Evolutionary conservation across 1,140 invertebrate species (phyloP).

Genomic region (Agraylea sexmaculata): DNA sequence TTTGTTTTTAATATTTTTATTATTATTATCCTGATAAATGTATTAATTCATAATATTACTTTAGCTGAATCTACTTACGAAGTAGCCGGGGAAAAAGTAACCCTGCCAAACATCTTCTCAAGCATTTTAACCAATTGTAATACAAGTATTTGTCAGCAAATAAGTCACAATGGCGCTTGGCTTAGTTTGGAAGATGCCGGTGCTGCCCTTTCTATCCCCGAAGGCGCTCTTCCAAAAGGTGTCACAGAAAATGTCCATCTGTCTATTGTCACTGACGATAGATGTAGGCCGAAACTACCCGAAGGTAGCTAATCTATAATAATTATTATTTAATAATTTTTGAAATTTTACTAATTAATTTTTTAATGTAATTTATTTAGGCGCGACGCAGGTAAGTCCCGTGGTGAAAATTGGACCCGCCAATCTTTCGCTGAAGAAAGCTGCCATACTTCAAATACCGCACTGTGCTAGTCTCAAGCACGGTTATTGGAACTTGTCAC

Average conservation of each 20-base stretch:
- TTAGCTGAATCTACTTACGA: conserved; percentile 59
- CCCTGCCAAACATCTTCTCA: conserved; percentile 30
- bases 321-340: conserved; percentile 6
- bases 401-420: conserved; percentile 76
- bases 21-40: conserved; percentile 7
- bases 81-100: conserved; percentile 44
- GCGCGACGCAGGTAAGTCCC: conserved; percentile 74
- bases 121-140: neutral
- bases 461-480: conserved; percentile 67
- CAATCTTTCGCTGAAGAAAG: conserved; percentile 69
- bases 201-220: conserved; percentile 55
- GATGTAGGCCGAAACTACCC: conserved; percentile 50
- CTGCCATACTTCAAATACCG: conserved; percentile 79
- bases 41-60: conserved; percentile 17
- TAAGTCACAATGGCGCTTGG: conserved; percentile 44
- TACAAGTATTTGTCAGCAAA: conserved; percentile 32
- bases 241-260: conserved; percentile 51
- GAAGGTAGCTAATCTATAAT: conserved; percentile 44
- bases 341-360: conserved; percentile 1
- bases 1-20: conserved; percentile 20
- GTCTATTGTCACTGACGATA: conserved; percentile 57
- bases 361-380: conserved; percentile 23
- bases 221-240: conserved; percentile 51
- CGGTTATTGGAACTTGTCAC: conserved; percentile 69
- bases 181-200: conserved; percentile 52